Conservation (phyloP, 2,113 vertebrate species). For the Psilopogon haemacephalus region DNA sequence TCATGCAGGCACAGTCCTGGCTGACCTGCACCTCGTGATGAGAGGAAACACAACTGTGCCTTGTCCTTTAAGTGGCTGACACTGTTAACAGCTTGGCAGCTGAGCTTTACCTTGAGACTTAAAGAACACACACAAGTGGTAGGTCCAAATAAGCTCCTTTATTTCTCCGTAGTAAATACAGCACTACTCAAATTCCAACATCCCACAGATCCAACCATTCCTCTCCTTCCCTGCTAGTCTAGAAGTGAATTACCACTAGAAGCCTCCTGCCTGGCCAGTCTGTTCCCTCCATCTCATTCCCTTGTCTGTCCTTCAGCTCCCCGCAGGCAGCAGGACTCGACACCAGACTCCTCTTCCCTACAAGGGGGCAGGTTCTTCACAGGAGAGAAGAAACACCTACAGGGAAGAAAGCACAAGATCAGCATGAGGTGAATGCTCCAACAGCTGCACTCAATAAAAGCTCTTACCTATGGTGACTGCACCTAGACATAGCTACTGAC, state of each 20-base stretch:
- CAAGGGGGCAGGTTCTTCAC: background rate
- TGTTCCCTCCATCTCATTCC: background rate
- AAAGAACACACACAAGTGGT: background rate
- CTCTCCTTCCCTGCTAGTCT: background rate
- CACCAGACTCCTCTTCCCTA: background rate
- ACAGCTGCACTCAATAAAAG: background rate
- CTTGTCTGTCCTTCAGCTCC: background rate
- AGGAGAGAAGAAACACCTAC: slow-evolving; percentile 70
- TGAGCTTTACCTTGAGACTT: background rate
- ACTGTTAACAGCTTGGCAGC: accelerated
- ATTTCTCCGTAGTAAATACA: slow-evolving; percentile 32
- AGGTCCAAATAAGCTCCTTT: slow-evolving; percentile 51
- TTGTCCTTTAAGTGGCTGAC: background rate
- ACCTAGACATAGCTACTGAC: no score
- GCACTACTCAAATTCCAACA: background rate
- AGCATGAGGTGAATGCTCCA: background rate
- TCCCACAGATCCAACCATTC: background rate
- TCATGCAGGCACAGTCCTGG: background rate
- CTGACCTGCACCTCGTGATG: background rate
- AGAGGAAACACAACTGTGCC: background rate
- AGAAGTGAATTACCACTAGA: slow-evolving; percentile 1
- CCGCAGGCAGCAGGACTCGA: background rate
- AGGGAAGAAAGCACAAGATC: background rate
- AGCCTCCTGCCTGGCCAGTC: background rate
- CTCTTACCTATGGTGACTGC: background rate